A percentile compares a stretch with the other conserved stretches of the same genome.
These are phyloP conservation scores for Halcyon leucocephala DNA, from an alignment of 2,797 vertebrate genomes.

Conservation along the genomic window DNA sequence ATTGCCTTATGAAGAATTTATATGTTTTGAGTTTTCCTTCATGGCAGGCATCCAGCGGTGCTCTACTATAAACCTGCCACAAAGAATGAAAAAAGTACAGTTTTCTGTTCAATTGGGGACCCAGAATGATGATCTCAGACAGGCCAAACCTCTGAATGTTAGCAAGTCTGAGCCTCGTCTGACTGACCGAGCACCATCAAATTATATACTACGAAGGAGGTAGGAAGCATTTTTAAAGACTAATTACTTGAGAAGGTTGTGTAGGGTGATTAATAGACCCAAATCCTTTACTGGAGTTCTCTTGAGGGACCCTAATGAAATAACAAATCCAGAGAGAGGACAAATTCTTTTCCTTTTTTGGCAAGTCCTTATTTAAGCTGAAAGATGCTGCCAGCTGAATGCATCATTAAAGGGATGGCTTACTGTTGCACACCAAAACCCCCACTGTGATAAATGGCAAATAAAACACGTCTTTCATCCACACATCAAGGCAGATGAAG, in stretches of 20 bases:
- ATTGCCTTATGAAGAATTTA: constrained; percentile 66
- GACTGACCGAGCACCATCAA: not conserved
- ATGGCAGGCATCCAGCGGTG: constrained; percentile 25
- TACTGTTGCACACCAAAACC: constrained; percentile 19
- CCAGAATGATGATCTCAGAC: constrained; percentile 45
- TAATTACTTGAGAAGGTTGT: constrained; percentile 54
- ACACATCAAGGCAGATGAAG: constrained; percentile 17
- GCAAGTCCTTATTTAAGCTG: constrained; percentile 45
- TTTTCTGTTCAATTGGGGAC: constrained; percentile 26
- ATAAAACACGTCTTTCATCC: constrained; percentile 53
- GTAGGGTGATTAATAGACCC: constrained; percentile 61
- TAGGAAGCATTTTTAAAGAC: constrained; percentile 50
- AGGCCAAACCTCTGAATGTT: constrained; percentile 32
- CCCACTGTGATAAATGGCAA: constrained; percentile 61
- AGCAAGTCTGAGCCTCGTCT: constrained; percentile 9
- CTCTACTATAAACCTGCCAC: constrained; percentile 53
- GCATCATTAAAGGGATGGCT: constrained; percentile 39
- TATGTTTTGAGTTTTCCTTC: constrained; percentile 59
- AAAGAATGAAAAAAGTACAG: constrained; percentile 19
- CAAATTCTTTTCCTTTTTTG: constrained; percentile 71
- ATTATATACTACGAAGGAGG: constrained; percentile 41
- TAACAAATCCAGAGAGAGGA: constrained; percentile 59
- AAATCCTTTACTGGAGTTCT: constrained; percentile 67
- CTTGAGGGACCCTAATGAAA: constrained; percentile 59
- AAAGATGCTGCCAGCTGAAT: constrained; percentile 57